These are phyloP conservation scores for Cancer borealis DNA, from an alignment of 2,888 invertebrate species.

Conservation along the genomic window DNA sequence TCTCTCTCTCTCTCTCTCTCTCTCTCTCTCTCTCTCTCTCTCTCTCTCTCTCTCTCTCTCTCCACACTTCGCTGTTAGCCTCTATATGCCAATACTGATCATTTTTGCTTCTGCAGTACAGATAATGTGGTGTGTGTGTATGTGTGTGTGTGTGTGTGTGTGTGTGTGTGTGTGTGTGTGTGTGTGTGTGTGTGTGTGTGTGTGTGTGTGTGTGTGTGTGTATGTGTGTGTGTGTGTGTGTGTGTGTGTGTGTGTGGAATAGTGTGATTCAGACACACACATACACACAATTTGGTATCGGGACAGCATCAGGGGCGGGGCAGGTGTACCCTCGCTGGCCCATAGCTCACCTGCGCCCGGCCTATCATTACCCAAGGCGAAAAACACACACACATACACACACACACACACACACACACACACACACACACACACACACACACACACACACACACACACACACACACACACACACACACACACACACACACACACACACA, in stretches of 20 bases:
- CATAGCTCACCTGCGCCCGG: conserved; percentile 37
- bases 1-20: background rate
- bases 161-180: background rate
- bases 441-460: conserved; percentile 30
- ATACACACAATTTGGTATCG: conserved; percentile 31
- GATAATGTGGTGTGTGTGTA: background rate
- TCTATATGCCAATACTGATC: background rate
- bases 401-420: background rate
- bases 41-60: background rate
- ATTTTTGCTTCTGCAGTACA: background rate
- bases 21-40: background rate
- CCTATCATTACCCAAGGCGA: conserved; percentile 42
- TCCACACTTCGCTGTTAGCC: background rate
- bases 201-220: conserved; percentile 11
- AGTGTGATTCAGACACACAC: background rate
- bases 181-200: conserved; percentile 11
- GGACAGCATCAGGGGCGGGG: conserved; percentile 13
- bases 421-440: background rate
- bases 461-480: conserved; percentile 34
- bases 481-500: conserved; percentile 20
- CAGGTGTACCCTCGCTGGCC: background rate
- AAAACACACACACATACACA: conserved; percentile 52
- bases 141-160: background rate
- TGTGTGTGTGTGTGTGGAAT: background rate
- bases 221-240: conserved; percentile 4